Conservation (phyloP, 2,888 invertebrate species). For the Deilephila porcellus region DNA sequence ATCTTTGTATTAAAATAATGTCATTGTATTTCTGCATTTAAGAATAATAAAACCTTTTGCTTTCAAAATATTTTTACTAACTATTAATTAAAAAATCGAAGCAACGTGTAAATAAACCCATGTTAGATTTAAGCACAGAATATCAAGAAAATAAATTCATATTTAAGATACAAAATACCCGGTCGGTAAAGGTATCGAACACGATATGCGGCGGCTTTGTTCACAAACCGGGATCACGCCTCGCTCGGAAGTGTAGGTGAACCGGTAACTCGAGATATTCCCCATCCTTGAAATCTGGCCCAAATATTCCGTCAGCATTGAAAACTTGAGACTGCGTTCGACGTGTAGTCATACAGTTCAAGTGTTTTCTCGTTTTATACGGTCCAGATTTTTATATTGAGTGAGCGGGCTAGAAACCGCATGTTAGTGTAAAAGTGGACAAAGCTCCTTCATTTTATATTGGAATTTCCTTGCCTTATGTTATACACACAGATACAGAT, state of each 20-base stretch:
- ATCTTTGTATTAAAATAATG: too few relatives aligned
- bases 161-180: background rate
- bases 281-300: background rate
- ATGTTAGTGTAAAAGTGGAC: too few relatives aligned
- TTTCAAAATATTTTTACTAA: too few relatives aligned
- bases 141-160: background rate
- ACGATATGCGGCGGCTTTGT: background rate
- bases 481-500: too few relatives aligned
- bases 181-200: background rate
- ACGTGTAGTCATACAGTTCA: background rate
- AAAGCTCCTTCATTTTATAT: too few relatives aligned
- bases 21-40: too few relatives aligned
- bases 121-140: too few relatives aligned
- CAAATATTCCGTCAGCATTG: background rate
- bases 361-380: background rate
- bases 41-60: too few relatives aligned
- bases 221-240: background rate
- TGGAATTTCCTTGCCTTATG: too few relatives aligned
- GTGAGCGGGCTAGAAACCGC: background rate
- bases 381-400: background rate
- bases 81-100: too few relatives aligned
- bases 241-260: background rate
- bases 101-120: too few relatives aligned
- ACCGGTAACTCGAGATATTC: constrained; percentile 1
- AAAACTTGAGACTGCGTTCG: background rate